phyloP scores from a whole-genome alignment of 2,113 vertebrate genomes.

The Plecotus auritus region DNA sequence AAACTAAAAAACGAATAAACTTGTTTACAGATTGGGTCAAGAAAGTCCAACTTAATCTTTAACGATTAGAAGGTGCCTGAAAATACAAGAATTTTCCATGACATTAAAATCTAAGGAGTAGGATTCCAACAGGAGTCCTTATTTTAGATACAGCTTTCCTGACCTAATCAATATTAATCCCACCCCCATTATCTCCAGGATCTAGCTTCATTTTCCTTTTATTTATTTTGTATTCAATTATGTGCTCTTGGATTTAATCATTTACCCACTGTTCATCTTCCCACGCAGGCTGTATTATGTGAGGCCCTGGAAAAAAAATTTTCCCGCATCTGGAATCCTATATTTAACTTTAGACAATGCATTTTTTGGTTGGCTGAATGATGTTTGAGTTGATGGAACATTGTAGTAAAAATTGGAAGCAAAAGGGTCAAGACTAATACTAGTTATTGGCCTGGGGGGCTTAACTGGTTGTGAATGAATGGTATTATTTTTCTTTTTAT shows the following conservation, averaged over 20 bases:
- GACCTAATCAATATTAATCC: background rate
- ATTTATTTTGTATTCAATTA: background rate
- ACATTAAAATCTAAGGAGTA: background rate
- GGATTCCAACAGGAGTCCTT: background rate
- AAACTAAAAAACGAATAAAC: background rate
- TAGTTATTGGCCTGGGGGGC: background rate
- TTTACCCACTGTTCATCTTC: background rate
- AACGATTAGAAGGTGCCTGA: background rate
- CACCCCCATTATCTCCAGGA: background rate
- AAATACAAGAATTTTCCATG: background rate
- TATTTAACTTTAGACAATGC: background rate
- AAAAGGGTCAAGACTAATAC: background rate
- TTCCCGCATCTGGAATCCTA: background rate
- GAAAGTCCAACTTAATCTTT: background rate
- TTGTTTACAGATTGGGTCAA: background rate
- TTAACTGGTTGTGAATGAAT: background rate
- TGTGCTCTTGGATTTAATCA: background rate
- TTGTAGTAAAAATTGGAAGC: background rate
- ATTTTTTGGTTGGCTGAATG: background rate
- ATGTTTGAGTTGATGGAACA: background rate
- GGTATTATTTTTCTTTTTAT: background rate
- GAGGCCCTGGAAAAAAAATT: background rate
- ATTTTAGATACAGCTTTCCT: background rate
- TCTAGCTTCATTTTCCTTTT: background rate
- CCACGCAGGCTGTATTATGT: background rate